Conservation (phyloP, 1,140 invertebrate genomes). For the Drosophila varians region DNA sequence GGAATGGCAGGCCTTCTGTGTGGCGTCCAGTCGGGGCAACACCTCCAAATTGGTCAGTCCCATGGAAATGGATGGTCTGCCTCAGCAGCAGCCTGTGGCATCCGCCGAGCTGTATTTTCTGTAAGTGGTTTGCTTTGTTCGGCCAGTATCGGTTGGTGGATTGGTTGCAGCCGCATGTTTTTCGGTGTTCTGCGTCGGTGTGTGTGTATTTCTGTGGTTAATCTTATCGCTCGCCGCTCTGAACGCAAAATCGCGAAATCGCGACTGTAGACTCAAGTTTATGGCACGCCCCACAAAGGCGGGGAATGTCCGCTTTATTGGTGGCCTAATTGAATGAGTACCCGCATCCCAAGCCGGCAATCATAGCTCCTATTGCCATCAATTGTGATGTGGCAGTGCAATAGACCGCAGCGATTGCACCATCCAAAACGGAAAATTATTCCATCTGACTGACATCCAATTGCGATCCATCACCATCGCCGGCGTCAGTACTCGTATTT, state of each 20-base stretch:
- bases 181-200: conserved; percentile 25
- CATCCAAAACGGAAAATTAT: conserved; percentile 40
- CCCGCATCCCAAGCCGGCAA: conserved; percentile 8
- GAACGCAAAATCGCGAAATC: conserved; percentile 41
- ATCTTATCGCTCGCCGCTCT: conserved; percentile 53
- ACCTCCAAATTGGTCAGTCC: conserved; percentile 27
- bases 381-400: conserved; percentile 63
- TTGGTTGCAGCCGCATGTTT: conserved; percentile 39
- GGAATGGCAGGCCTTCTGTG: conserved; percentile 85
- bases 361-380: conserved; percentile 57
- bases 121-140: conserved; percentile 68
- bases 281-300: conserved; percentile 40
- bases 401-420: conserved; percentile 61
- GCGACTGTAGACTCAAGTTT: conserved; percentile 57
- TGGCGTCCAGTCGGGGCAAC: conserved; percentile 63
- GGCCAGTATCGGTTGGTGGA: conserved; percentile 17
- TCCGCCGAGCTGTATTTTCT: conserved; percentile 83
- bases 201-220: conserved; percentile 38
- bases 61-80: conserved; percentile 19
- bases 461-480: conserved; percentile 20
- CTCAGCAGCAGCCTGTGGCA: conserved; percentile 49
- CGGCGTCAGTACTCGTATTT: conserved; percentile 1
- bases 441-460: conserved; percentile 38
- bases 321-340: conserved; percentile 67
- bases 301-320: conserved; percentile 65